Percentiles rank a stretch among this genome's conserved stretches.
These are phyloP conservation scores for Drosophila nigricruria DNA, from an alignment of 2,888 invertebrate species.

Conservation along the genomic window DNA sequence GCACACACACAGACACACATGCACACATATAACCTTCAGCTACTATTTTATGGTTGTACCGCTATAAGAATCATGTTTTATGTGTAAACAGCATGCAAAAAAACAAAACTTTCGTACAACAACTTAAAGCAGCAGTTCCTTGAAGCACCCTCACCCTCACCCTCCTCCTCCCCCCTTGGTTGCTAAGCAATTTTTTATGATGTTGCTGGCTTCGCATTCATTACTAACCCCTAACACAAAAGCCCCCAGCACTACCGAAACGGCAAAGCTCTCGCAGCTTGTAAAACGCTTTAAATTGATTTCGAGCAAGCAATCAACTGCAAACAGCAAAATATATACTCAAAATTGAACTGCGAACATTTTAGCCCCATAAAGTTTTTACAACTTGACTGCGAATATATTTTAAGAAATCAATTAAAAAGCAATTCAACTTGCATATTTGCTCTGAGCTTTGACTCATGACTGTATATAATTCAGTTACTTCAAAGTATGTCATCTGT, in stretches of 20 bases:
- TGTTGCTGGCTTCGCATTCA: slow-evolving; percentile 18
- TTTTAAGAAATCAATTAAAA: slow-evolving; percentile 11
- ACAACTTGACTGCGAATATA: slow-evolving; percentile 9
- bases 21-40: slow-evolving; percentile 15
- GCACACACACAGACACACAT: neutral
- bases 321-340: slow-evolving; percentile 29
- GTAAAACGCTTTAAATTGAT: slow-evolving; percentile 70
- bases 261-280: neutral
- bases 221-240: slow-evolving; percentile 10
- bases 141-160: neutral
- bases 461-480: neutral
- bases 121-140: slow-evolving; percentile 16
- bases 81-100: slow-evolving; percentile 58
- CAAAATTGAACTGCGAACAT: slow-evolving; percentile 21
- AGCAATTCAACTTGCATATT: neutral
- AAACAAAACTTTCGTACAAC: slow-evolving; percentile 27
- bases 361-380: slow-evolving; percentile 21
- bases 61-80: slow-evolving; percentile 60
- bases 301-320: slow-evolving; percentile 57
- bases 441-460: neutral
- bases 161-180: too few species aligned
- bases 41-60: slow-evolving; percentile 44
- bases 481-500: neutral
- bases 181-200: slow-evolving; percentile 27
- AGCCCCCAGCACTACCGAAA: neutral